A percentile compares a stretch with the other conserved stretches of the same genome.
Evolutionary conservation across 2,888 invertebrate species (phyloP).

Genomic region (Xestia rhomboidea): DNA sequence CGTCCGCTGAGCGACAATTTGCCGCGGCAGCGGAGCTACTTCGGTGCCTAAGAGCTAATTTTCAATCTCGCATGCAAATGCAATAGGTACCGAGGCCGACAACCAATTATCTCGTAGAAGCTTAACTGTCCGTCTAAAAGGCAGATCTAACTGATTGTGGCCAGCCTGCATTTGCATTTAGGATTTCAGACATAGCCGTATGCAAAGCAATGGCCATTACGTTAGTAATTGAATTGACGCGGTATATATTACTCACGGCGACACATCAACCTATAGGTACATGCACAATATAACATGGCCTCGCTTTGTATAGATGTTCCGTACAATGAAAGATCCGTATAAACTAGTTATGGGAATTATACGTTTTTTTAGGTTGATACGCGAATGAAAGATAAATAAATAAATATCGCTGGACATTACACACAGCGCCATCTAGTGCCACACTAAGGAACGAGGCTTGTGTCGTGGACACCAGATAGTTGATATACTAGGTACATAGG

Average conservation of each 20-base stretch:
- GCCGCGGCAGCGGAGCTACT: too few relatives aligned
- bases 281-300: too few relatives aligned
- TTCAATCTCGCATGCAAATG: constrained; percentile 19
- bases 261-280: too few relatives aligned
- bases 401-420: too few relatives aligned
- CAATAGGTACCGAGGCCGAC: background rate
- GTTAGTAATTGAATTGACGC: constrained; percentile 31
- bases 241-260: background rate
- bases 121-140: constrained; percentile 34
- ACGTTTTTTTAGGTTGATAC: background rate
- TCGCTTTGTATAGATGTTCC: too few relatives aligned
- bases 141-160: constrained; percentile 37
- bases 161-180: constrained; percentile 48
- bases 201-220: constrained; percentile 47
- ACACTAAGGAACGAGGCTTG: too few relatives aligned
- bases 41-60: constrained; percentile 6
- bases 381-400: background rate
- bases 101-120: constrained; percentile 5
- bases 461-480: too few relatives aligned
- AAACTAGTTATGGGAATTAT: background rate
- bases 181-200: constrained; percentile 29
- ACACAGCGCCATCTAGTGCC: too few relatives aligned
- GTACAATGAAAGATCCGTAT: too few relatives aligned
- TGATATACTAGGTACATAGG: too few relatives aligned
- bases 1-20: too few relatives aligned